These are phyloP conservation scores for Neodiprion virginianus DNA, from an alignment of 1,140 invertebrate species.

Conservation along the genomic window DNA sequence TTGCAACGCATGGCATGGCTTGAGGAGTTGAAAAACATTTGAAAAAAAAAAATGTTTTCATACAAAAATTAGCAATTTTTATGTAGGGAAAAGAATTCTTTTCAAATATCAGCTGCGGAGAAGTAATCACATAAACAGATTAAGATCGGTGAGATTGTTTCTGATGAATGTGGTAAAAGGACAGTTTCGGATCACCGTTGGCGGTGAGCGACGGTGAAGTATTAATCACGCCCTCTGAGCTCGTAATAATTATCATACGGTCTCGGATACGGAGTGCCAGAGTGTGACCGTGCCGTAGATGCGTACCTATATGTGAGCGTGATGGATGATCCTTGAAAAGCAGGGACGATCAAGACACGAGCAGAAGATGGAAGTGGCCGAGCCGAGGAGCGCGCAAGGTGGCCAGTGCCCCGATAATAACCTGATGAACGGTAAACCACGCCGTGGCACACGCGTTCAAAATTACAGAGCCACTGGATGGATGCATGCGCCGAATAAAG, in stretches of 20 bases:
- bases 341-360: neutral
- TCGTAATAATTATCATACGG: neutral
- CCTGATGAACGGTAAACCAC: constrained; percentile 8
- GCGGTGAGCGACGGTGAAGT: neutral
- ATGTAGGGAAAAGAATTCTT: neutral
- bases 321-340: neutral
- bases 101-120: neutral
- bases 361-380: neutral
- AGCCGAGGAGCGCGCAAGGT: constrained; percentile 9
- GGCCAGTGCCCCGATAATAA: neutral
- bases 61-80: too few relatives aligned
- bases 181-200: too few relatives aligned
- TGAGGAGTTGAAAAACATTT: constrained; percentile 15
- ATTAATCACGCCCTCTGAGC: constrained; percentile 4
- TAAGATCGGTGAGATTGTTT: neutral
- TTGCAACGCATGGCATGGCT: too few relatives aligned
- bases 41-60: neutral
- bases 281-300: too few relatives aligned
- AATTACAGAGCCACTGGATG: constrained; percentile 3
- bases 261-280: neutral
- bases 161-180: neutral
- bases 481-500: neutral
- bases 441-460: constrained; percentile 2
- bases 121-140: neutral
- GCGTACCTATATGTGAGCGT: neutral